phyloP scores from a whole-genome alignment of 2,113 vertebrate species.

The Tautogolabrus adspersus region DNA sequence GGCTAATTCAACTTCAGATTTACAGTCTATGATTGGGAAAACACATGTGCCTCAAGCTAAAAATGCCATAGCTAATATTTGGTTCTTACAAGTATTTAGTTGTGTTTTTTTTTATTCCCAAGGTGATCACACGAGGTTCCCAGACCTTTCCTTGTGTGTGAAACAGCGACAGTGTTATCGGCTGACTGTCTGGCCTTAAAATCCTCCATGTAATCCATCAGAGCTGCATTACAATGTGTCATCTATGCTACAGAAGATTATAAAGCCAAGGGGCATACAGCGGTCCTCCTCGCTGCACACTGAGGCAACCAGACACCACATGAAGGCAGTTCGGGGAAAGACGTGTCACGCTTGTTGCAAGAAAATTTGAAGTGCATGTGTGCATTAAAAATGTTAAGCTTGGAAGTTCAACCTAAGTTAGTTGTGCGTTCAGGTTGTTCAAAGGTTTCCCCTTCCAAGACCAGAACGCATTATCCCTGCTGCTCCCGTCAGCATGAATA shows the following conservation, averaged over 20 bases:
- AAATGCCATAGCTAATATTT: slow-evolving; percentile 43
- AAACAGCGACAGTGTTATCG: slow-evolving; percentile 49
- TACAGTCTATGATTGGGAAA: neutral
- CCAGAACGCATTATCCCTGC: neutral
- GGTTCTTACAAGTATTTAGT: slow-evolving; percentile 21
- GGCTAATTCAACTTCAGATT: no score
- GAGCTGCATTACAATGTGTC: slow-evolving; percentile 61
- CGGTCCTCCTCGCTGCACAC: slow-evolving; percentile 36
- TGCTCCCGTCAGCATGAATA: slow-evolving; percentile 58
- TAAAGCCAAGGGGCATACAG: slow-evolving; percentile 49
- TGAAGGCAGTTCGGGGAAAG: slow-evolving; percentile 50
- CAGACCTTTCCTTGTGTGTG: slow-evolving; percentile 31
- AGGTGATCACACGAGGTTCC: slow-evolving; percentile 22
- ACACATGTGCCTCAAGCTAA: slow-evolving; percentile 7
- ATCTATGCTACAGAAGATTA: slow-evolving; percentile 54
- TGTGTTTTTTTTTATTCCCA: slow-evolving; percentile 42
- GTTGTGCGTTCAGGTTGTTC: slow-evolving; percentile 24
- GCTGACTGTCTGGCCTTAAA: slow-evolving; percentile 31
- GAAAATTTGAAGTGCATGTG: slow-evolving; percentile 48
- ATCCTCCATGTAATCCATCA: slow-evolving; percentile 66
- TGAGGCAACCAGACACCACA: slow-evolving; percentile 66
- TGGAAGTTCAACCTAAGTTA: neutral
- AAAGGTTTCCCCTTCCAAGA: neutral
- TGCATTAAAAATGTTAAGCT: slow-evolving; percentile 28
- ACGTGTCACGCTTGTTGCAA: slow-evolving; percentile 31